These are phyloP conservation scores for Emydoidea blandingii DNA, from an alignment of 2,797 vertebrate genomes.

Conservation along the genomic window DNA sequence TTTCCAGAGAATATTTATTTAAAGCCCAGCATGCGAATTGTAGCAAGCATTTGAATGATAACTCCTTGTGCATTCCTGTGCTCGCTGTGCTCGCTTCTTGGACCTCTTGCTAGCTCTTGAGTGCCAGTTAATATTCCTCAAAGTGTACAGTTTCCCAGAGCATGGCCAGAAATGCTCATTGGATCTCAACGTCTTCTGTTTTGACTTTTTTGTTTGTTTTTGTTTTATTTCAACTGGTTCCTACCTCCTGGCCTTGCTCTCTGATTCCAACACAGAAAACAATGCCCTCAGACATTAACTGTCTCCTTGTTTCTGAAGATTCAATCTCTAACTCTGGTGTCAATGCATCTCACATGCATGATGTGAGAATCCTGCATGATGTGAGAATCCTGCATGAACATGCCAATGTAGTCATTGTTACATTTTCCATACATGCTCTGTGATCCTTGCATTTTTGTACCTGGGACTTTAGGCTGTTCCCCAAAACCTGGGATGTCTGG, in stretches of 20 bases:
- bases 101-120: not conserved
- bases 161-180: not conserved
- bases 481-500: not conserved
- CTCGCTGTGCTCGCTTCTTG: not conserved
- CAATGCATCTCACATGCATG: rapidly evolving
- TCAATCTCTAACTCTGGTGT: not conserved
- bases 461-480: not conserved
- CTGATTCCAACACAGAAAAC: rapidly evolving
- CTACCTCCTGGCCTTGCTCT: rapidly evolving
- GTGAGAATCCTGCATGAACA: not conserved
- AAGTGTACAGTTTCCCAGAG: not conserved
- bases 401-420: not conserved
- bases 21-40: rapidly evolving
- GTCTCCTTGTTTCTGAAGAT: not conserved
- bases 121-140: not conserved
- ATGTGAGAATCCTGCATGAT: not conserved
- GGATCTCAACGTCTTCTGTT: not conserved
- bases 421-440: not conserved
- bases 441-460: not conserved
- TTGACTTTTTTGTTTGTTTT: not conserved
- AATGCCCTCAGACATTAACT: rapidly evolving
- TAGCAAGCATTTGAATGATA: not conserved
- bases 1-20: not conserved
- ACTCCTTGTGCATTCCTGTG: not conserved
- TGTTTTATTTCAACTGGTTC: not conserved